Base-by-base conservation (phyloP, 2,888 invertebrate species). In the Stegophylla sp. region DNA sequence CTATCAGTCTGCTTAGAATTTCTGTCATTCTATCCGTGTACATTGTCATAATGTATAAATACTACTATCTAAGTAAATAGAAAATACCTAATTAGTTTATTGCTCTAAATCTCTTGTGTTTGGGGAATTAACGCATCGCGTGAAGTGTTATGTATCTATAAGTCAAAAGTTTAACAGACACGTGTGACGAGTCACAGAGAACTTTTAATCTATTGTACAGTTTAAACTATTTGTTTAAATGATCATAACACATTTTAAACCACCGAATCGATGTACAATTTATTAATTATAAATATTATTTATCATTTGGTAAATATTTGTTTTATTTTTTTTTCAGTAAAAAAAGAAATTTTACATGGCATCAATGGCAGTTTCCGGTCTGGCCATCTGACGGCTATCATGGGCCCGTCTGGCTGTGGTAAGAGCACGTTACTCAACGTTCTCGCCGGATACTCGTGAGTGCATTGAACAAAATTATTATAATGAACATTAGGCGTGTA, bases 351-450 rank as follows among this genome's bases (percentile, higher is more conserved):
- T 71, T 85, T 89, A 10, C 88, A 89, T 83, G 88, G 88, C 2
- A 88, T 89, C 1, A 87, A 86, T 82, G 88, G 88, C 0, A 87
- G 87, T 84, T 88, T 91, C 86, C 89, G 88, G 83, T 89, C 91
- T 0, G 91, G 91, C 23, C 89, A 91, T 83, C 85, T 91, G 72
- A 90, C 91, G 0, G 91, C 91, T 64, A 91, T 91, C 82, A 91
- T 91, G 91, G 91, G 91, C 0, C 91, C 91, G 4, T 91, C 91
- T 0, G 92, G 92, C 3, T 91, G 92, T 0, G 92, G 94, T 64
- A 94, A 96, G 86, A 94, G 94, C 74, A 95, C 96, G 0, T 89
- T 96, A 3, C 91, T 96, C 86, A 96, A 96, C 86, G 94, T 96
- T 82, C 89, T 96, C 75, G 95, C 95, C 34, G 96, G 95, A 73